phyloP scores from a whole-genome alignment of 2,888 invertebrate genomes.

The Gasteruption jaculator region DNA sequence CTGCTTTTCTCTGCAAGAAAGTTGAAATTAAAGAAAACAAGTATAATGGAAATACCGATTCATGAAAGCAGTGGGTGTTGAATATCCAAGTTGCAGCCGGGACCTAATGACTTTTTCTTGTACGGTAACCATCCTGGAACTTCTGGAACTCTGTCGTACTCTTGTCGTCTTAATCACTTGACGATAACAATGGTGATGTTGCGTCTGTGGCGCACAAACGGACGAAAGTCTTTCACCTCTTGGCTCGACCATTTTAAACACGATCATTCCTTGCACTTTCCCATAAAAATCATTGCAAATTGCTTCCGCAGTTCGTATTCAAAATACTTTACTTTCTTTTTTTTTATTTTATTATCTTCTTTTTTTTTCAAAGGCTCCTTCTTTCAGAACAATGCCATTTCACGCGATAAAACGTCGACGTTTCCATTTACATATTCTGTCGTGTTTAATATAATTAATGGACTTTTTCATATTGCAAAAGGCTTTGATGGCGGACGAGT shows the following conservation, averaged over 20 bases:
- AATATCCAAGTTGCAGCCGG: conserved; percentile 47
- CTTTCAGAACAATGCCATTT: too few species aligned
- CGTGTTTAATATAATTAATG: too few species aligned
- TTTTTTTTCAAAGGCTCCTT: too few species aligned
- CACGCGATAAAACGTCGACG: too few species aligned
- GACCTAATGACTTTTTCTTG: conserved; percentile 50
- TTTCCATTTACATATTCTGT: conserved; percentile 10
- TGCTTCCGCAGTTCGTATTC: conserved; percentile 10
- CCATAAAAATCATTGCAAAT: too few species aligned
- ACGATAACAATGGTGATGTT: conserved; percentile 40
- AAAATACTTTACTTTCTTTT: conserved; percentile 10
- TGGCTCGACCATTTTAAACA: conserved; percentile 45
- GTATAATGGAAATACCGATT: conserved; percentile 39
- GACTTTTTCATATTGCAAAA: conserved; percentile 19
- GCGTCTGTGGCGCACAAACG: conserved; percentile 28
- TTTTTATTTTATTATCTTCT: conserved; percentile 17
- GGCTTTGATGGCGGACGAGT: conserved; percentile 24
- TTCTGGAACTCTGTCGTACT: conserved; percentile 44
- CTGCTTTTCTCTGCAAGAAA: too few species aligned
- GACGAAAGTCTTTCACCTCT: conserved; percentile 34
- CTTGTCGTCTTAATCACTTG: conserved; percentile 46
- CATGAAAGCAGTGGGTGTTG: conserved; percentile 48
- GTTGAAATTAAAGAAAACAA: conserved; percentile 9
- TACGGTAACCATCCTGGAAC: conserved; percentile 45
- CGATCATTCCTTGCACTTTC: conserved; percentile 26